Evolutionary conservation across 2,113 vertebrate species (phyloP), one percentile per base, ranked within the genome.

Genomic region (Grammomys surdaster): DNA sequence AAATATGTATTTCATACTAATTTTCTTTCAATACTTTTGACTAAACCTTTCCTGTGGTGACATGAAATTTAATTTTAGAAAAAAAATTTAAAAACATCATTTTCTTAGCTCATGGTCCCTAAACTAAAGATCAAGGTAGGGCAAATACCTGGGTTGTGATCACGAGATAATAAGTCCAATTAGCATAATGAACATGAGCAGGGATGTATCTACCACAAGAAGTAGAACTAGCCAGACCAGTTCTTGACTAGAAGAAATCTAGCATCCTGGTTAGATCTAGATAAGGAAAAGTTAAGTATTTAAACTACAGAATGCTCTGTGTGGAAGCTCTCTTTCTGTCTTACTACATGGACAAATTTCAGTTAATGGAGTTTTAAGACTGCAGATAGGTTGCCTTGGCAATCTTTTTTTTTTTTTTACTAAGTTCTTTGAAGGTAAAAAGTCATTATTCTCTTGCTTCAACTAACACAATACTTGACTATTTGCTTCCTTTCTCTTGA

Each of bases 11-110:
- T 40, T 17, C 3, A 0, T 77, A 43, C 51, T 48, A 56, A 0
- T 51, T 95, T 60, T 93, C 7, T 46, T 40, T 58, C 93, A 87
- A 94, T 65, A 93, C 0, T 89, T 4, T 91, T 24, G 1, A 86
- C 4, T 67, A 2, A 14, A 63, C 40, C 36, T 88, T 95, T 58
- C 76, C 17, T 87, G 56, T 2, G 92, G 0, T 89, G 94, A 94
- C 96, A 48, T 40, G 0, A 67, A 58, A 90, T n/a, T 73, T 91
- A 90, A 20, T 73, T 93, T 22, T 60, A 93, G 19, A 90, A 22
- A 14, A 24, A 14, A 72, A 65, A 60, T 91, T 63, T 69, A 33
- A 67, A 58, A 24, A 80, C 12, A 65, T 1, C 51, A 0, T 58
- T 1, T 90, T 1, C 51, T 60, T n/a, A 88, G 11, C 20, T 12